A percentile compares a stretch with the other conserved stretches of the same genome.
phyloP scores from a whole-genome alignment of 2,113 vertebrate genomes.

The Rhinoptilus africanus region DNA sequence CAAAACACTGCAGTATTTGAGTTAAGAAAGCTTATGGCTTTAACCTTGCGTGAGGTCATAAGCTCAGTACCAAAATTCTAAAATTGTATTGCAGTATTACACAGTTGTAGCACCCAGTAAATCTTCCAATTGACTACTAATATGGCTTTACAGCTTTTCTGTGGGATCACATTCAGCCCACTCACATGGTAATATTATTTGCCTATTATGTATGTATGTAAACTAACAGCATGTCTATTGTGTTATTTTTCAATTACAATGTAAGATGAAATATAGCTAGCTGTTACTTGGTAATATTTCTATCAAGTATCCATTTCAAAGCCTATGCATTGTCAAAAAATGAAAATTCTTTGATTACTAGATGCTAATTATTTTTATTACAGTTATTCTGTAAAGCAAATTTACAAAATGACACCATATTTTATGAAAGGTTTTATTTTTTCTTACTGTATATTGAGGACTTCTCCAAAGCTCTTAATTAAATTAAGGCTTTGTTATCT shows the following conservation, averaged over 20 bases:
- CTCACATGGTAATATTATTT: background rate
- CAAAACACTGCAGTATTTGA: background rate
- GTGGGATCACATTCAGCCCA: slow-evolving; percentile 12
- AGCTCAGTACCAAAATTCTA: background rate
- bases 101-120: background rate
- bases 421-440: background rate
- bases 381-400: background rate
- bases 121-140: background rate
- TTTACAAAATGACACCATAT: background rate
- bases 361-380: background rate
- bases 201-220: background rate
- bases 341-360: background rate
- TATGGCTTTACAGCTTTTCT: slow-evolving; percentile 35
- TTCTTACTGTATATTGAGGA: background rate
- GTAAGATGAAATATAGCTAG: background rate
- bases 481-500: background rate
- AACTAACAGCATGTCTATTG: background rate
- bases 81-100: background rate
- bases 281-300: background rate
- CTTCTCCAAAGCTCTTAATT: background rate
- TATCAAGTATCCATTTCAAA: background rate
- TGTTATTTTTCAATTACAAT: background rate
- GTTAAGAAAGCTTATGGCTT: slow-evolving; percentile 24
- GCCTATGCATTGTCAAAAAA: background rate
- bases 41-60: background rate